phyloP scores from a whole-genome alignment of 2,797 vertebrate species.

The Mus caroli region DNA sequence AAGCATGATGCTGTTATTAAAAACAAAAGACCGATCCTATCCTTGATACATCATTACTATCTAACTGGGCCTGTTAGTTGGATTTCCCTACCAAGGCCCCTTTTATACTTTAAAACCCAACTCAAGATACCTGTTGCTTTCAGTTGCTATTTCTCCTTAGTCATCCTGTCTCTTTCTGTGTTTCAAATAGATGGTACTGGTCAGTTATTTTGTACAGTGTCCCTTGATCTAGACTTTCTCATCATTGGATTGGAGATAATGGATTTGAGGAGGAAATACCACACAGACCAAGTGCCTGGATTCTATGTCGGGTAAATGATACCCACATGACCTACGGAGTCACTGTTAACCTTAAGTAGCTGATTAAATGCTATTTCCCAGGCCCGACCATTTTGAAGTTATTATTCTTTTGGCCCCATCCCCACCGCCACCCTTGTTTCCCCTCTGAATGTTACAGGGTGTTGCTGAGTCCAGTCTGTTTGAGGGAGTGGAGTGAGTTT shows the following conservation, averaged over 20 bases:
- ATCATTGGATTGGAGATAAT: background rate
- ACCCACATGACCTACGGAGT: background rate
- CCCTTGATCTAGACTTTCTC: background rate
- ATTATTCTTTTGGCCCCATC: background rate
- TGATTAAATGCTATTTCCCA: background rate
- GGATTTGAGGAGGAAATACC: background rate
- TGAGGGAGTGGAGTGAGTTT: background rate
- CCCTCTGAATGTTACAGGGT: background rate
- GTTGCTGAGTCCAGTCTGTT: background rate
- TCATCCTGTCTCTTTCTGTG: background rate
- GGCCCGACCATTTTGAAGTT: background rate
- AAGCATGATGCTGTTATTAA: background rate
- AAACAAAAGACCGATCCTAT: background rate
- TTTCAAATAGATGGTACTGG: background rate
- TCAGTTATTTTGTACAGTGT: background rate
- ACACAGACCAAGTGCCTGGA: background rate
- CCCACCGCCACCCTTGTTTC: background rate
- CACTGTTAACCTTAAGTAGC: background rate
- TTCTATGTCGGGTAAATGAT: background rate
- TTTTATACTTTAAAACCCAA: background rate
- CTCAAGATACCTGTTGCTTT: background rate
- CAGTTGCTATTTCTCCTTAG: background rate
- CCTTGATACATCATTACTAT: background rate
- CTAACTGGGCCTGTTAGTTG: background rate
- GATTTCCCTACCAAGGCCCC: background rate